Conservation (phyloP, 2,888 invertebrate genomes). For the Athalia cordata region DNA sequence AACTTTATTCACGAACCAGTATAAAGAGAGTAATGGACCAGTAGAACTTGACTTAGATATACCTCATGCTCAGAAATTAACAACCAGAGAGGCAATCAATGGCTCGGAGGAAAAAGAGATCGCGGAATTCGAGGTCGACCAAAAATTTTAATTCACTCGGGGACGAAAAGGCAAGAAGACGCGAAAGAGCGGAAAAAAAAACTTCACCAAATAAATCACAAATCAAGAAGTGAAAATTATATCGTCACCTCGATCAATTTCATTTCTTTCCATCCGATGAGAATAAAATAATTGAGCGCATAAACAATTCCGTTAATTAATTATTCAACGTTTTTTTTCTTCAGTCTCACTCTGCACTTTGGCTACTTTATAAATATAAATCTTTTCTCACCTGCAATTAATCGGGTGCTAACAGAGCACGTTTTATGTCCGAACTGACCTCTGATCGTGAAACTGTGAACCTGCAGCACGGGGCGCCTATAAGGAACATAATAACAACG, state of each 20-base stretch:
- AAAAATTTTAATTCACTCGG: too few species aligned
- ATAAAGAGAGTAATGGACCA: slow-evolving; percentile 29
- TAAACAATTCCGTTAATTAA: too few species aligned
- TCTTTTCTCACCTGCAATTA: slow-evolving; percentile 66
- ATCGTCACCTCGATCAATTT: not conserved
- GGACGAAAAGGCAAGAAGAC: too few species aligned
- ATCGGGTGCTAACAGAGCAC: slow-evolving; percentile 59
- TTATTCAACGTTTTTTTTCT: too few species aligned
- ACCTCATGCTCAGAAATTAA: not conserved
- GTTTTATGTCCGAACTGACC: slow-evolving; percentile 32
- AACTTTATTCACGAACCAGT: slow-evolving; percentile 57
- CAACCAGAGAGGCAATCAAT: not conserved
- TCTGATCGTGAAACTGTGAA: slow-evolving; percentile 21
- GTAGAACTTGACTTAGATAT: slow-evolving; percentile 15
- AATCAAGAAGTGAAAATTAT: not conserved
- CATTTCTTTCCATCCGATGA: too few species aligned
- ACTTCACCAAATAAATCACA: too few species aligned
- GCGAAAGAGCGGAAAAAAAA: too few species aligned
- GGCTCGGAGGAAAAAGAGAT: not conserved
- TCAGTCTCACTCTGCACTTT: not conserved
- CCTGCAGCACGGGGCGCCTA: slow-evolving; percentile 46
- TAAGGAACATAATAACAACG: slow-evolving; percentile 65
- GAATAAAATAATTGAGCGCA: too few species aligned
- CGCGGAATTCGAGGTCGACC: too few species aligned
- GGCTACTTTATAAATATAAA: slow-evolving; percentile 58